Conservation (phyloP, 1,140 invertebrate genomes). For the Anastrepha obliqua region DNA sequence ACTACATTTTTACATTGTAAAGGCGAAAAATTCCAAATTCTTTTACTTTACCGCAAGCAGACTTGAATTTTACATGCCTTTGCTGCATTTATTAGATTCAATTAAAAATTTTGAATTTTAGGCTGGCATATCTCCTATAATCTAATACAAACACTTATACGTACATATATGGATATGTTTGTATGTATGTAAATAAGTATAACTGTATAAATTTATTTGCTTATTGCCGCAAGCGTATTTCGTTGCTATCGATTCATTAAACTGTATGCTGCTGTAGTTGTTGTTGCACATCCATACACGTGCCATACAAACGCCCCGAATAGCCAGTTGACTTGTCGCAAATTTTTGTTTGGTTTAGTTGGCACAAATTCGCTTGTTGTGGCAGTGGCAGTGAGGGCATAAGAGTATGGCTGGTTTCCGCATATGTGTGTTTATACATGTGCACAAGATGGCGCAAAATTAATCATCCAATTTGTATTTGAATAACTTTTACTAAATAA, state of each 20-base stretch:
- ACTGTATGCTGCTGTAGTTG: not conserved
- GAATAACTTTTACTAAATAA: too few relatives aligned
- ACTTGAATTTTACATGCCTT: not conserved
- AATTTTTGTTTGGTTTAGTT: slow-evolving; percentile 2
- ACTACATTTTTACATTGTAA: not conserved
- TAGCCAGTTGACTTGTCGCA: not conserved
- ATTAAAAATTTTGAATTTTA: slow-evolving; percentile 40
- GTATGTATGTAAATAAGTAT: not conserved
- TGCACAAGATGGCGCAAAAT: too few relatives aligned
- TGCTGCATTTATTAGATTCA: slow-evolving; percentile 26
- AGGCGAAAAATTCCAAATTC: not conserved
- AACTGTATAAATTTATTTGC: slow-evolving; percentile 5
- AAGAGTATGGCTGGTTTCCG: too few relatives aligned
- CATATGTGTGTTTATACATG: too few relatives aligned
- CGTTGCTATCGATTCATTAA: not conserved
- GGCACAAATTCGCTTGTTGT: slow-evolving; percentile 12
- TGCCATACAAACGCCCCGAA: slow-evolving; percentile 7
- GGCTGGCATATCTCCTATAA: not conserved
- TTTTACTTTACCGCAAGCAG: not conserved
- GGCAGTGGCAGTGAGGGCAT: not conserved
- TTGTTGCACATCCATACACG: not conserved
- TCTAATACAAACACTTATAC: too few relatives aligned
- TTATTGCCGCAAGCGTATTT: not conserved
- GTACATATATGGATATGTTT: too few relatives aligned
- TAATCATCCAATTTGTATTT: too few relatives aligned